These are phyloP conservation scores for Nymphalis c-album DNA, from an alignment of 2,888 invertebrate genomes.

Conservation along the genomic window DNA sequence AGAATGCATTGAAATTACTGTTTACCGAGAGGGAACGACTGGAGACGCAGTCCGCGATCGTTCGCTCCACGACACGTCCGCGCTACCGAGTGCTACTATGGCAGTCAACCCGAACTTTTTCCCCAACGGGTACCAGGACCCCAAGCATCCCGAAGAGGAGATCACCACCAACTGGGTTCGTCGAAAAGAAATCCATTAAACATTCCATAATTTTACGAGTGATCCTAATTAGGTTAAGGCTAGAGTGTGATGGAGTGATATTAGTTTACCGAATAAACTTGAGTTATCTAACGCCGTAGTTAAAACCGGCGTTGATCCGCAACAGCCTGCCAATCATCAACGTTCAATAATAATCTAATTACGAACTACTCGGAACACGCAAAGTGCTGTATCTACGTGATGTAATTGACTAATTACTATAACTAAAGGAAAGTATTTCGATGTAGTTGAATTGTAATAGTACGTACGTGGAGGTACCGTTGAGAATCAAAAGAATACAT, in stretches of 20 bases:
- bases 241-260: constrained; percentile 17
- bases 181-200: constrained; percentile 42
- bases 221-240: constrained; percentile 8
- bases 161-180: constrained; percentile 83
- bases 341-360: constrained; percentile 53
- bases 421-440: neutral
- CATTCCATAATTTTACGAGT: constrained; percentile 1
- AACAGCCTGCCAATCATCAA: constrained; percentile 17
- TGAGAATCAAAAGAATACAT: too few relatives aligned
- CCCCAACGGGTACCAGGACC: constrained; percentile 79
- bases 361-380: constrained; percentile 62
- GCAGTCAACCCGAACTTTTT: constrained; percentile 76
- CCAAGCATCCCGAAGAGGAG: constrained; percentile 81
- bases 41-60: constrained; percentile 73
- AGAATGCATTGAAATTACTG: constrained; percentile 79
- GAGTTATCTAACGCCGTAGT: constrained; percentile 11
- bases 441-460: too few relatives aligned
- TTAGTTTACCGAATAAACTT: constrained; percentile 3
- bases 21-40: constrained; percentile 72
- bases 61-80: constrained; percentile 67
- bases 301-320: constrained; percentile 22
- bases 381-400: constrained; percentile 73
- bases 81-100: constrained; percentile 62
- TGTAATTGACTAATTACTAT: constrained; percentile 56
- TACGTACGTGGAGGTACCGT: too few relatives aligned